Base-by-base conservation (phyloP, 2,888 invertebrate species). In the Drosophila anceps region DNA sequence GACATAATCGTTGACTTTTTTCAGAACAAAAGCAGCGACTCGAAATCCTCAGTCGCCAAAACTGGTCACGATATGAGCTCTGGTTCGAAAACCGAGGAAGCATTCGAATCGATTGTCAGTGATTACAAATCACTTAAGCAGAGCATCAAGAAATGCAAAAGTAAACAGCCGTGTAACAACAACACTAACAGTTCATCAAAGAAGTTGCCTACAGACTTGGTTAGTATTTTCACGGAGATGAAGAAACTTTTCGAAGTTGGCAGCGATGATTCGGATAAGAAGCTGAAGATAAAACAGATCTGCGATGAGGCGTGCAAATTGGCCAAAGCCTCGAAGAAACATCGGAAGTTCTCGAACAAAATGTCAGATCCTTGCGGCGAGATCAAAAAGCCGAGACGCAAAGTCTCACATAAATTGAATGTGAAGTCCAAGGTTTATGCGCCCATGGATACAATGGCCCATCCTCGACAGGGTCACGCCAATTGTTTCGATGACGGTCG, bases 391-490 rank as follows among this genome's bases (percentile, higher is more conserved):
- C 63, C 53, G 24, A 59, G 57, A 5, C 51, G 24, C 13, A 59
- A 51, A 0, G 72, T 57, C 44, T 33, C 50, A 2, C 8, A 6
- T 2, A 55, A 37, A 10, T 9, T 33, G 10, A 20, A 46, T 0
- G 20, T 64, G 3, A 82, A 70, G 41, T 81, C 88, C 0, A 65
- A 57, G 12, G 55, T 76, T 18, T 86, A 86, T 43, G 37, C 63
- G 27, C 64, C 73, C 5, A 27, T 71, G 50, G 48, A 53, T 1
- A 4, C 31, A 3, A 2, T 59, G 0, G 12, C 20, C 4, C 67
- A 69, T 51, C 39, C 46, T 0, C 51, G 53, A 0, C 53, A 20
- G 2, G 58, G 95, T 0, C 95, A 95, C 80, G 94, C 93, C 15
- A n/a, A 55, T 0, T 57, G 61, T 12, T 8, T n/a, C 2, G 88